These are phyloP conservation scores for Leptosomus discolor DNA, from an alignment of 2,113 vertebrate species.

Conservation along the genomic window DNA sequence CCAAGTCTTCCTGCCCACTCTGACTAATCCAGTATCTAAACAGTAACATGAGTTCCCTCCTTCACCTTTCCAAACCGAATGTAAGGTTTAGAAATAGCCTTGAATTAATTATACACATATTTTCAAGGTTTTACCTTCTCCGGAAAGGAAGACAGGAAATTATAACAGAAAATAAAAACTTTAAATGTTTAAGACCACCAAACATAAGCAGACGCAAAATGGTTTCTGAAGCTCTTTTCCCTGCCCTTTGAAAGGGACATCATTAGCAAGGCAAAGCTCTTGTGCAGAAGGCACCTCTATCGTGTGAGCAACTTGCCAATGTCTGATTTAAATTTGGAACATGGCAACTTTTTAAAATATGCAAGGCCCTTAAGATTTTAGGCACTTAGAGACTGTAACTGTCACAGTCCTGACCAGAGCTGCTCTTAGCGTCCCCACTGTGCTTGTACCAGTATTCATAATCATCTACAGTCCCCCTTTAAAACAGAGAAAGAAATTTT, in stretches of 20 bases:
- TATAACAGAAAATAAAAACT: background rate
- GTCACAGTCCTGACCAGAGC: background rate
- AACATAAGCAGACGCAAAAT: background rate
- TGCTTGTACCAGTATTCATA: background rate
- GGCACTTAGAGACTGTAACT: background rate
- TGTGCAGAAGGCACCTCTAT: background rate
- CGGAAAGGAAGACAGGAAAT: background rate
- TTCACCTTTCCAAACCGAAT: background rate
- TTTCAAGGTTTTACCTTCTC: background rate
- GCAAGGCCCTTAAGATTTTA: background rate
- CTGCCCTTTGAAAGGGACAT: background rate
- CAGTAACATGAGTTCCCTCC: background rate
- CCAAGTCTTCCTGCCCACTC: background rate
- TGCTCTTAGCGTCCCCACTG: background rate
- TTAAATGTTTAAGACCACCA: background rate
- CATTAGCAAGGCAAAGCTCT: background rate
- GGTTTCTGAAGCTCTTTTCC: background rate
- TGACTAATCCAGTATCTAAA: background rate
- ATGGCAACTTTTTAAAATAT: background rate
- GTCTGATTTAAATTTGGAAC: background rate
- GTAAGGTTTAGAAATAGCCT: background rate
- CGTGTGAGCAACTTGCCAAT: fast-evolving
- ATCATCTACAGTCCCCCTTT: background rate
- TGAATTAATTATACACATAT: background rate
- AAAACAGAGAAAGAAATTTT: background rate